phyloP scores from a whole-genome alignment of 2,797 vertebrate species.

The Eulemur albifrons region DNA sequence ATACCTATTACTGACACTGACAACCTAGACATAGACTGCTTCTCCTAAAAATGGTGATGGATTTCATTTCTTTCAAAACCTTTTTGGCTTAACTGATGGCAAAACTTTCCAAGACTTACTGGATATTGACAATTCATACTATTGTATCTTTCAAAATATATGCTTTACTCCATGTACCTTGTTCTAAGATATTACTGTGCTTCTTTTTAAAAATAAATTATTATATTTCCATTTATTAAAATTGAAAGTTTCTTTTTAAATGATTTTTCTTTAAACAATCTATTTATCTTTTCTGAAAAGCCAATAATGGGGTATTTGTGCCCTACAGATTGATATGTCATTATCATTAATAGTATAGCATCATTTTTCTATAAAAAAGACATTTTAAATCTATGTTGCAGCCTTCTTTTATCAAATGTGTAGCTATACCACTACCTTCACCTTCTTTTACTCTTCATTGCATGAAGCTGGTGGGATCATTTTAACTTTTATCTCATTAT shows the following conservation, averaged over 20 bases:
- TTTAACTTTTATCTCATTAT: not conserved
- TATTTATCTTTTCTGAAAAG: not conserved
- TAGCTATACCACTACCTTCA: fast-evolving
- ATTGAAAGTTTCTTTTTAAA: not conserved
- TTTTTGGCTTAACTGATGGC: not conserved
- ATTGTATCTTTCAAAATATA: not conserved
- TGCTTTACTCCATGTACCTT: not conserved
- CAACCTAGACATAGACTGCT: not conserved
- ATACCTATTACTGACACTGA: not conserved
- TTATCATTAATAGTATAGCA: not conserved
- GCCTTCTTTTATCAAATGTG: not conserved
- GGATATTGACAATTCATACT: not conserved
- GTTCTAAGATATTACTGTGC: not conserved
- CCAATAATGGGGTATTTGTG: not conserved
- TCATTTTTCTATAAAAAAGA: not conserved
- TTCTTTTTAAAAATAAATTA: not conserved
- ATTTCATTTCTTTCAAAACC: not conserved
- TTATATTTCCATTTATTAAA: not conserved
- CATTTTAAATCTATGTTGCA: not conserved
- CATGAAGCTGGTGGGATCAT: not conserved
- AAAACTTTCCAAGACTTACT: not conserved
- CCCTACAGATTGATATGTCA: not conserved
- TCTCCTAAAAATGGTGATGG: constrained; percentile 5
- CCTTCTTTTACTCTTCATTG: not conserved
- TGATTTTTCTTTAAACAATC: not conserved